A percentile compares a stretch with the other conserved stretches of the same genome.
Conservation (phyloP, 2,113 vertebrate genomes). For the Lophura nycthemera region DNA sequence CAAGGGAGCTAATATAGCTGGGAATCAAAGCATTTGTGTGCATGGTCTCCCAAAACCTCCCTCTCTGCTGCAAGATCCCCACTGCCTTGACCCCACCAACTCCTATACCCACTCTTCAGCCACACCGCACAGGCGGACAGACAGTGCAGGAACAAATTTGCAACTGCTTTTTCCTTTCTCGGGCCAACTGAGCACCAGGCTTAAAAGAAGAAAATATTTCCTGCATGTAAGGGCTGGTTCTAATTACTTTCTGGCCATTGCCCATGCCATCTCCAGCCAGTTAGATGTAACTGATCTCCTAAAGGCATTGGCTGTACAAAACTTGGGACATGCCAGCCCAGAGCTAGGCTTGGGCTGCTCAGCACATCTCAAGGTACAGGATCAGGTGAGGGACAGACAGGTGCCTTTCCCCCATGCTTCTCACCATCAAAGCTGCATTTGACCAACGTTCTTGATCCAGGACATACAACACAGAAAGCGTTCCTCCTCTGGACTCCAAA, state of each 20-base stretch:
- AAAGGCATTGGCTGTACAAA: background rate
- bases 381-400: background rate
- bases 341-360: background rate
- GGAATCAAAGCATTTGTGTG: background rate
- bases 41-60: background rate
- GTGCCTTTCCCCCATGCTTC: background rate
- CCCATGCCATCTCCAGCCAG: background rate
- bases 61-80: rapidly evolving
- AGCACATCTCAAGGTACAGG: background rate
- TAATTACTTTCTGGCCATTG: background rate
- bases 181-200: background rate
- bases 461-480: background rate
- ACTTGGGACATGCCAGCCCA: background rate
- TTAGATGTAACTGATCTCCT: background rate
- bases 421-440: background rate
- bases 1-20: background rate
- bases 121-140: background rate
- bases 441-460: background rate
- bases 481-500: background rate
- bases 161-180: background rate
- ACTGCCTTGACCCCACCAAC: background rate
- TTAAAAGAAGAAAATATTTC: background rate
- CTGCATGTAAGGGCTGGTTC: too few species aligned
- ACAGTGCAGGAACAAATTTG: background rate
- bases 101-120: background rate